These are phyloP conservation scores for Trypoxylon attenuatum DNA, from an alignment of 2,888 invertebrate genomes.

Conservation along the genomic window DNA sequence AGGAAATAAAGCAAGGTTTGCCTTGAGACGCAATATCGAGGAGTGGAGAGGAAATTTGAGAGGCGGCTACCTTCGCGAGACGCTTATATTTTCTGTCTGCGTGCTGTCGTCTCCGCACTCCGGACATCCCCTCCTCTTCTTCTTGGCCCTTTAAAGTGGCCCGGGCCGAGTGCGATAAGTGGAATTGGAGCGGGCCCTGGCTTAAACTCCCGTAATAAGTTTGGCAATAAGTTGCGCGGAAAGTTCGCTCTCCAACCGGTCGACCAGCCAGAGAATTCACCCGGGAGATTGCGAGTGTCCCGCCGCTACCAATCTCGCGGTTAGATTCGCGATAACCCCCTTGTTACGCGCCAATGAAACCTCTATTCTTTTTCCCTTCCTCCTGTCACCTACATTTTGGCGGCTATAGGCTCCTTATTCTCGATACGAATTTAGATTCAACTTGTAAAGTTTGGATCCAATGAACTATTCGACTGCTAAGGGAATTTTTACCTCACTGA, in stretches of 20 bases:
- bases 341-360: constrained; percentile 46
- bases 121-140: too few relatives aligned
- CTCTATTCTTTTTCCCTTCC: constrained; percentile 25
- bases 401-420: too few relatives aligned
- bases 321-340: constrained; percentile 46
- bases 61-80: constrained; percentile 37
- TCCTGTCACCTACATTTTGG: not conserved
- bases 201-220: constrained; percentile 67
- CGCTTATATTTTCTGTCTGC: constrained; percentile 8
- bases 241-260: constrained; percentile 43
- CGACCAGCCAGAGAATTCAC: constrained; percentile 30
- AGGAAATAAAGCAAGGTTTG: constrained; percentile 26
- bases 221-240: constrained; percentile 63
- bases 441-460: too few relatives aligned
- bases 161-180: constrained; percentile 63
- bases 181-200: constrained; percentile 42
- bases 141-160: constrained; percentile 61
- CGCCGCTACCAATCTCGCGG: constrained; percentile 39
- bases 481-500: too few relatives aligned
- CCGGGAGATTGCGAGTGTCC: constrained; percentile 50
- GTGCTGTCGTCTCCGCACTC: constrained; percentile 6
- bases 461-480: too few relatives aligned
- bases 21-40: constrained; percentile 46
- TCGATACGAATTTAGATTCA: too few relatives aligned
- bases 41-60: constrained; percentile 41